These are phyloP conservation scores for Perca fluviatilis DNA, from an alignment of 2,113 vertebrate species.

Conservation along the genomic window DNA sequence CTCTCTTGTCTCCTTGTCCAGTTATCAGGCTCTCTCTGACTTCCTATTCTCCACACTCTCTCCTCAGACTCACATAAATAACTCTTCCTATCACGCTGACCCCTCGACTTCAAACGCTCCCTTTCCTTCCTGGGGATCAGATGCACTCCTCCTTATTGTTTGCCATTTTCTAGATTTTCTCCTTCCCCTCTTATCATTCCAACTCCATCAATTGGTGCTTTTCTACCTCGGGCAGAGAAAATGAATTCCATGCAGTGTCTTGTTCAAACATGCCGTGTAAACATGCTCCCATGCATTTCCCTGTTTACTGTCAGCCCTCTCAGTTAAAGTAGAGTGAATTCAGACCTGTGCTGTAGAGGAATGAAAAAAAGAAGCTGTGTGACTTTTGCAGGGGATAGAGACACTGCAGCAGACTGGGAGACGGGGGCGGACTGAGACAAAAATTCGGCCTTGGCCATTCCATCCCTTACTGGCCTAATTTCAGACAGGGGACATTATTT, in stretches of 20 bases:
- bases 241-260: conserved; percentile 39
- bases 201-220: conserved; percentile 25
- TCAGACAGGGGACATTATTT: no score
- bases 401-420: neutral
- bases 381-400: neutral
- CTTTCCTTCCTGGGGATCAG: conserved; percentile 33
- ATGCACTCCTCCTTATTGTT: conserved; percentile 41
- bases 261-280: conserved; percentile 48
- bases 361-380: neutral
- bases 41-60: conserved; percentile 43
- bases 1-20: conserved; percentile 39
- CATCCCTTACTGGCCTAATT: no score
- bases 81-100: conserved; percentile 60
- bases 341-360: neutral
- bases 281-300: conserved; percentile 38
- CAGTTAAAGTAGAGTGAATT: conserved; percentile 7
- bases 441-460: no score
- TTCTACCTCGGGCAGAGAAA: conserved; percentile 30
- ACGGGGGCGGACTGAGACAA: no score
- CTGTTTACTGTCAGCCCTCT: conserved; percentile 11
- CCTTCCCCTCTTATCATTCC: conserved; percentile 36
- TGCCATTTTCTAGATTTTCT: conserved; percentile 34
- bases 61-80: conserved; percentile 48
- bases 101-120: conserved; percentile 42
- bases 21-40: conserved; percentile 48